Evolutionary conservation across 1,140 invertebrate species (phyloP), one percentile per base, ranked within the genome.

Genomic region (Trichonephila clavata): DNA sequence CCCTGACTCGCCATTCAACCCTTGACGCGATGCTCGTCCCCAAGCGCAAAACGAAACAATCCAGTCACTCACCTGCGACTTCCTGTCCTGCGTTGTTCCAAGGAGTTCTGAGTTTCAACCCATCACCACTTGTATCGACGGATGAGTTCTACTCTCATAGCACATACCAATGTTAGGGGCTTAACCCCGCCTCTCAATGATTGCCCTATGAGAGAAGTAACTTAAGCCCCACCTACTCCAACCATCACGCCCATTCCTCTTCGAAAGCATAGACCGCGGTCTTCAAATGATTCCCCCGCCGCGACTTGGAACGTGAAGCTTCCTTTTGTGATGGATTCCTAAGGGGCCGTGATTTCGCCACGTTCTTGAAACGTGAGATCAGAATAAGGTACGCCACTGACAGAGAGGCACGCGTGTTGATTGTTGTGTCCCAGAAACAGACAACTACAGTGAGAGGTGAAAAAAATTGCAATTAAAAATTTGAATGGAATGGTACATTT

Each of bases 141-240:
- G 77, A 21, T 83, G 61, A 91, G 77, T 80, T 91, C 24, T n/a
- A 81, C 24, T 20, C 32, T 10, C 77, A 24, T 20, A 27, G 27
- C 32, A 86, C 91, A 84, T 68, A 84, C 68, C 18, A 83, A 86
- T 57, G 61, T 61, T 86, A 21, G 61, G 63, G 8, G 16, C 20
- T 24, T 7, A 63, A 39, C 91, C 18, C 81, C 91, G 91, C 91
- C 91, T 32, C 39, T 50, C 21, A 21, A 84, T 27, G 20, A 24
- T 21, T 60, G 43, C 43, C 91, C 91, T 92, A 92, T 92, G 43
- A 71, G 81, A 92, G 83, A 86, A 92, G 91, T 92, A 71, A 60
- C 27, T 83, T 68, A 32, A 59, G 61, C 81, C 63, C 81, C 83
- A 21, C 91, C 91, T 59, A 80, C 59, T 6, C 18, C 83, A 50